Conservation (phyloP, 2,113 vertebrate species). For the Tiliqua scincoides region DNA sequence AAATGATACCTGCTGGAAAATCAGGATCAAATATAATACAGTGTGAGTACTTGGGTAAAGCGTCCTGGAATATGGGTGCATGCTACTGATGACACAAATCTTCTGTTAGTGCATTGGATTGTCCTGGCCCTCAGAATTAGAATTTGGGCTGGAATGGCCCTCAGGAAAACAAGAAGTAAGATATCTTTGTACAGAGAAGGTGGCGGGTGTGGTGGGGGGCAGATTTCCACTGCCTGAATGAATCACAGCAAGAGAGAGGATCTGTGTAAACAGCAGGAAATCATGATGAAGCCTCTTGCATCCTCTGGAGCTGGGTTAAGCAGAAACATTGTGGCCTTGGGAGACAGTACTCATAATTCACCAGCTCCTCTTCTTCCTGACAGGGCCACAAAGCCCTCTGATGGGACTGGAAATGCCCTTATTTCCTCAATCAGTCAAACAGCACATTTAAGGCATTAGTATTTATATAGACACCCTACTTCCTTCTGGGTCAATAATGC, state of each 20-base stretch:
- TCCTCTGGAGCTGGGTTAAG: slow-evolving; percentile 65
- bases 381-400: slow-evolving; percentile 41
- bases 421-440: slow-evolving; percentile 1
- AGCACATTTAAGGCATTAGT: slow-evolving; percentile 3
- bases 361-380: slow-evolving; percentile 64
- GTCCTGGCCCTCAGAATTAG: too few relatives aligned
- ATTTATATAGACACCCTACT: slow-evolving; percentile 11
- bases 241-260: neutral
- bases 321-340: slow-evolving; percentile 69
- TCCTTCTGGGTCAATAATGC: slow-evolving; percentile 44
- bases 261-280: slow-evolving; percentile 74
- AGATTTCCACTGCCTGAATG: neutral
- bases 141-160: neutral
- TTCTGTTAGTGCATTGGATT: neutral
- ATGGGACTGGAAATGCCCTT: slow-evolving; percentile 32
- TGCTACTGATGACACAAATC: neutral
- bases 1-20: too few relatives aligned
- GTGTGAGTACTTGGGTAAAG: neutral
- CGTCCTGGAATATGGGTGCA: neutral
- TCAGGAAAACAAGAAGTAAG: neutral
- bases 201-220: neutral
- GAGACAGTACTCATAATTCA: slow-evolving; percentile 73
- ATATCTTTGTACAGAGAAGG: neutral
- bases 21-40: neutral
- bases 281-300: slow-evolving; percentile 67